A percentile compares a stretch with the other conserved stretches of the same genome.
Conservation (phyloP, 2,888 invertebrate genomes). For the Philereme transversata region DNA sequence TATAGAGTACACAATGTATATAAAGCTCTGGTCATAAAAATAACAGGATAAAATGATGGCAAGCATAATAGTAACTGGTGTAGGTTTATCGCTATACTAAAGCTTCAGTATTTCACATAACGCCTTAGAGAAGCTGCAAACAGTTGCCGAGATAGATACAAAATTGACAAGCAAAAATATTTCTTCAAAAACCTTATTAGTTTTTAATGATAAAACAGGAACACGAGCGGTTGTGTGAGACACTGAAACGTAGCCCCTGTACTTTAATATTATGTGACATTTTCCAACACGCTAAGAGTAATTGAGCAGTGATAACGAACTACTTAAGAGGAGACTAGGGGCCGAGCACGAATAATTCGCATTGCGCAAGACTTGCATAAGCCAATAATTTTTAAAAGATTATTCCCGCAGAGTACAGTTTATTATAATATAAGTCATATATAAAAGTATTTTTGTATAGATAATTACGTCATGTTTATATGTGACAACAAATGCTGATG, state of each 20-base stretch:
- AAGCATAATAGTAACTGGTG: constrained; percentile 8
- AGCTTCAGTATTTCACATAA: constrained; percentile 11
- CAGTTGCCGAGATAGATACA: neutral
- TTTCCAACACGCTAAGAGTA: no score
- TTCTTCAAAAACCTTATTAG: constrained; percentile 6
- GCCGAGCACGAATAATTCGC: no score
- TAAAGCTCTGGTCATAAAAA: constrained; percentile 12
- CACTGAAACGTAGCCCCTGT: neutral
- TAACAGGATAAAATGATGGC: constrained; percentile 10
- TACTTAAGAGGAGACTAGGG: no score
- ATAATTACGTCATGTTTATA: no score
- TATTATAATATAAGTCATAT: no score
- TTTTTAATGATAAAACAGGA: neutral
- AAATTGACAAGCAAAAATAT: neutral
- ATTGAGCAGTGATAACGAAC: no score
- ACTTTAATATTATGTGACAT: no score
- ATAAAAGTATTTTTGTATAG: no score
- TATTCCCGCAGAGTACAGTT: no score
- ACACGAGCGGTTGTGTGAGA: neutral
- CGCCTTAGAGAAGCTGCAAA: neutral
- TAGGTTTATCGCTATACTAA: constrained; percentile 1
- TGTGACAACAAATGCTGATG: no score
- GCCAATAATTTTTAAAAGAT: no score
- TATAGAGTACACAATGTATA: neutral
- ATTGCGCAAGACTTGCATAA: no score